Evolutionary conservation across 2,888 invertebrate species (phyloP).

Genomic region (Thymelicus sylvestris): DNA sequence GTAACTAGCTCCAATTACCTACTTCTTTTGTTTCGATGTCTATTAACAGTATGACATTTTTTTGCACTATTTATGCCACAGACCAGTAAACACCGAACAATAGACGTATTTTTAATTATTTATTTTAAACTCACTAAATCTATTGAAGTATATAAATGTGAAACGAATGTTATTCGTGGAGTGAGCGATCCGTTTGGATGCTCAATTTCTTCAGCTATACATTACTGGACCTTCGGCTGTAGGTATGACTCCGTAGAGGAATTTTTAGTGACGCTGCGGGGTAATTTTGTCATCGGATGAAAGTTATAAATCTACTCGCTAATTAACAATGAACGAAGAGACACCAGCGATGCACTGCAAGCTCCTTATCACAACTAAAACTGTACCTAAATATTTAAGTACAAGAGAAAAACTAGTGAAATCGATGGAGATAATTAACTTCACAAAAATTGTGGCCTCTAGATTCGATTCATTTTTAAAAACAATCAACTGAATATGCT

Average conservation of each 20-base stretch:
- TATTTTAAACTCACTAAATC: neutral
- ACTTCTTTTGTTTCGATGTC: constrained; percentile 70
- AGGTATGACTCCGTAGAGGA: neutral
- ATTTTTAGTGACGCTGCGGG: neutral
- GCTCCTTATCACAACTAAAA: too few relatives aligned
- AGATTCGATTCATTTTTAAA: constrained; percentile 18
- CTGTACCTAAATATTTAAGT: too few relatives aligned
- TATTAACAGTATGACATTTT: constrained; percentile 36
- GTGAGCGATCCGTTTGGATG: neutral
- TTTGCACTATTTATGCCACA: constrained; percentile 28
- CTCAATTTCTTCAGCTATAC: too few relatives aligned
- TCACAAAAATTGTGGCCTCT: constrained; percentile 12
- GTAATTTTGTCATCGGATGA: too few relatives aligned
- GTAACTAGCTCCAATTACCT: constrained; percentile 67
- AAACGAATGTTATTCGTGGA: neutral
- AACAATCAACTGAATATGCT: constrained; percentile 29
- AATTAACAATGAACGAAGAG: too few relatives aligned
- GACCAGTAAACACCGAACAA: constrained; percentile 8
- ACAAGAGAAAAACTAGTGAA: too few relatives aligned
- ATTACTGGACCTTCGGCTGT: too few relatives aligned
- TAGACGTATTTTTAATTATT: neutral
- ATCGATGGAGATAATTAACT: neutral
- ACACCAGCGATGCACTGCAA: too few relatives aligned
- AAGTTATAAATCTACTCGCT: too few relatives aligned
- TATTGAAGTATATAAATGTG: neutral